A percentile compares a stretch with the other conserved stretches of the same genome.
Conservation (phyloP, 1,140 invertebrate genomes). For the Whitmania pigra region DNA sequence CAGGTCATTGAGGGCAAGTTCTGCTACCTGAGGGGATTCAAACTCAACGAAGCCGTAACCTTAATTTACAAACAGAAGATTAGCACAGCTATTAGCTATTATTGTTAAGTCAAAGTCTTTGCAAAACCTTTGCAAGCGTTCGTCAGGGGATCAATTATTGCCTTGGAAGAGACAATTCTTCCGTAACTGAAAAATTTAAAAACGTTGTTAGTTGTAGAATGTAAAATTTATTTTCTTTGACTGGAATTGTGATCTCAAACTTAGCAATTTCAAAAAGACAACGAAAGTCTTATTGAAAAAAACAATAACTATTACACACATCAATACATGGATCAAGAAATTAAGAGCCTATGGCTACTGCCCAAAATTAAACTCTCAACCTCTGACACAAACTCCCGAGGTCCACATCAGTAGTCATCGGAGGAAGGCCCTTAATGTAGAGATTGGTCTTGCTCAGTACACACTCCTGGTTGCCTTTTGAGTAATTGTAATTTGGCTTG, state of each 20-base stretch:
- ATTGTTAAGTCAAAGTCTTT: slow-evolving; percentile 33
- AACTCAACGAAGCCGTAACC: slow-evolving; percentile 99
- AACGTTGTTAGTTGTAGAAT: no score
- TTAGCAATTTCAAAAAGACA: no score
- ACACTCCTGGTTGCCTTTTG: not conserved
- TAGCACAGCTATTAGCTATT: not conserved
- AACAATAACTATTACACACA: not conserved
- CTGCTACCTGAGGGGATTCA: slow-evolving; percentile 81
- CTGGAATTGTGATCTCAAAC: no score
- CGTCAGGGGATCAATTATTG: slow-evolving; percentile 95
- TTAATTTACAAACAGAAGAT: slow-evolving; percentile 44
- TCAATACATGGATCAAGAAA: not conserved
- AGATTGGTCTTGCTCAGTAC: slow-evolving; percentile 85
- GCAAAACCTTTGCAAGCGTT: slow-evolving; percentile 97
- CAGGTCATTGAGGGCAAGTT: slow-evolving; percentile 86
- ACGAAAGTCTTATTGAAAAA: no score
- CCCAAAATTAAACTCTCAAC: slow-evolving; percentile 45
- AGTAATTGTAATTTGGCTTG: not conserved
- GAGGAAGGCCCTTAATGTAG: slow-evolving; percentile 86
- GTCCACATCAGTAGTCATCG: slow-evolving; percentile 90
- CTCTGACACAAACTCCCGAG: slow-evolving; percentile 86
- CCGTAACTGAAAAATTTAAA: slow-evolving; percentile 69
- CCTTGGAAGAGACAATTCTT: slow-evolving; percentile 95
- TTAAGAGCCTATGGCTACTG: slow-evolving; percentile 11
- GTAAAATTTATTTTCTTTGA: no score